Evolutionary conservation across 2,797 vertebrate species (phyloP).

Genomic region (Aphelocoma californica): DNA sequence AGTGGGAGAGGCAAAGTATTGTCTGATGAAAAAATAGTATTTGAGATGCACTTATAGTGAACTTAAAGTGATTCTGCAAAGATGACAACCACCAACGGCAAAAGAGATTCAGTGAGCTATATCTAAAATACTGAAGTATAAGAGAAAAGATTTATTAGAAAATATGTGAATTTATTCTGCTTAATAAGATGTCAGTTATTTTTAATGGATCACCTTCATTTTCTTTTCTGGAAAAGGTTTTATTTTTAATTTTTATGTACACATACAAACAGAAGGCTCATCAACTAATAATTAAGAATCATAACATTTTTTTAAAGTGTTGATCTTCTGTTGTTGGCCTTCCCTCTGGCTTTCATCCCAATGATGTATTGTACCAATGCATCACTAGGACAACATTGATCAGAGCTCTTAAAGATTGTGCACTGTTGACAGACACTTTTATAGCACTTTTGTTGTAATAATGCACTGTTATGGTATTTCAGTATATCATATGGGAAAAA

Average conservation of each 20-base stretch:
- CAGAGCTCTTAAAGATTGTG: neutral
- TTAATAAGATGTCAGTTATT: neutral
- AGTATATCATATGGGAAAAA: neutral
- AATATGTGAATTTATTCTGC: neutral
- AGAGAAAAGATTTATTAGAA: neutral
- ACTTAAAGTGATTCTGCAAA: neutral
- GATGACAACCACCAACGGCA: neutral
- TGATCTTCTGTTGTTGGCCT: neutral
- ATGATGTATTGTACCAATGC: neutral
- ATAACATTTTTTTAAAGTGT: neutral
- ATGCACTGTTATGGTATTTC: neutral
- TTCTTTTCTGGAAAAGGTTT: neutral
- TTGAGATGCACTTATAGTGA: neutral
- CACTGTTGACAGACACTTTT: neutral
- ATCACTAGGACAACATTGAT: neutral
- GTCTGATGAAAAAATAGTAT: neutral
- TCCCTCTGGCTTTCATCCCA: neutral
- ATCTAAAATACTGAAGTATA: neutral
- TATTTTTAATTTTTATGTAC: neutral
- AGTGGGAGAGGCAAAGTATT: neutral
- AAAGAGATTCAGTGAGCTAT: neutral
- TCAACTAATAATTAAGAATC: neutral
- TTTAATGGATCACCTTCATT: neutral
- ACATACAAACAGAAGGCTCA: neutral
- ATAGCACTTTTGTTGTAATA: neutral